Conservation (phyloP, 2,888 invertebrate genomes). For the Nemoura dubitans region DNA sequence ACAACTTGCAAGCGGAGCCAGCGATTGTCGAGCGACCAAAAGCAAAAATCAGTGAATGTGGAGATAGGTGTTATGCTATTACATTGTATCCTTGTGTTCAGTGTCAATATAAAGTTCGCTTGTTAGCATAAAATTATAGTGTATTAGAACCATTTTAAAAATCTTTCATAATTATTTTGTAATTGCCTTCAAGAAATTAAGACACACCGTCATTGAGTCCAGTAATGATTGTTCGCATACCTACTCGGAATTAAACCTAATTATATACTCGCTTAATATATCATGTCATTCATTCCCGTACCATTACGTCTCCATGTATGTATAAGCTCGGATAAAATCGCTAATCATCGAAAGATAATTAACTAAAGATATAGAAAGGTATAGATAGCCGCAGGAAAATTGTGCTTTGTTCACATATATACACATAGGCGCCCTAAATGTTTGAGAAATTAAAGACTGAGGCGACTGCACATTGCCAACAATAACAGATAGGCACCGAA, state of each 20-base stretch:
- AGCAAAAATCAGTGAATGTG: neutral
- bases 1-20: too few relatives aligned
- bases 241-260: constrained; percentile 2
- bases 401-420: constrained; percentile 21
- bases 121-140: neutral
- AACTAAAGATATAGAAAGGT: neutral
- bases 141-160: neutral
- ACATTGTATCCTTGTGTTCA: neutral
- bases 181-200: neutral
- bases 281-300: constrained; percentile 1
- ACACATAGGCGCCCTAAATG: constrained; percentile 26
- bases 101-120: neutral
- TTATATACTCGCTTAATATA: neutral
- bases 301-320: neutral
- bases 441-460: neutral
- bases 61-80: too few relatives aligned
- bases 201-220: neutral
- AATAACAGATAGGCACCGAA: neutral
- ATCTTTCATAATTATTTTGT: neutral
- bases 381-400: neutral
- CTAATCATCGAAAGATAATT: constrained; percentile 36
- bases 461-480: neutral
- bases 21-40: too few relatives aligned
- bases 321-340: constrained; percentile 36
- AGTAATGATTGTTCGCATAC: neutral